Percentiles rank a stretch among this genome's conserved stretches.
Evolutionary conservation across 2,797 vertebrate species (phyloP).

Genomic region (Delichon dasypus): DNA sequence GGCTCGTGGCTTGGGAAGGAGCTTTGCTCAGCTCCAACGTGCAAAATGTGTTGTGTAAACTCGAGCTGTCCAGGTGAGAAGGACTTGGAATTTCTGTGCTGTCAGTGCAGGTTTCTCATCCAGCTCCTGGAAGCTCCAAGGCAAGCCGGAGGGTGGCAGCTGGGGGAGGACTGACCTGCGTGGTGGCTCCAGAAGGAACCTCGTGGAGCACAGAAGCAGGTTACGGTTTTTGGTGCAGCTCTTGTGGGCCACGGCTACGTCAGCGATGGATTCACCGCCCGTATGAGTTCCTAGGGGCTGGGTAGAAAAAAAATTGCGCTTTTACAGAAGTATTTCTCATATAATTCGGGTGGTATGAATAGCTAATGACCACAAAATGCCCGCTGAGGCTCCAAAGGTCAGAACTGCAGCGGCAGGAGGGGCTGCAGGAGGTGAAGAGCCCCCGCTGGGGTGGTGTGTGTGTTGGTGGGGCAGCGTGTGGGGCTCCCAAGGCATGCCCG

Average conservation of each 20-base stretch:
- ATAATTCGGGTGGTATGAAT: neutral
- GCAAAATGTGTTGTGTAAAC: neutral
- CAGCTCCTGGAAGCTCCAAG: neutral
- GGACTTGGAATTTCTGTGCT: neutral
- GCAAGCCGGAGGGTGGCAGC: neutral
- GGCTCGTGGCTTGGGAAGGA: neutral
- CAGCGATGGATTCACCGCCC: fast-evolving
- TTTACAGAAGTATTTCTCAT: neutral
- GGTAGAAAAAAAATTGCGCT: fast-evolving
- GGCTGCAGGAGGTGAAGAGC: neutral
- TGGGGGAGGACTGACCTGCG: neutral
- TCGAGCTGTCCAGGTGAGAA: neutral
- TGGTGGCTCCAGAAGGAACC: neutral
- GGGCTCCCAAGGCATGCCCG: neutral
- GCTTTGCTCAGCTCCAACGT: fast-evolving
- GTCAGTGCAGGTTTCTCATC: neutral
- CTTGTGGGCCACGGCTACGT: fast-evolving
- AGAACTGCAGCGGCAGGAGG: neutral
- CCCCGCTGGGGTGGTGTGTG: fast-evolving
- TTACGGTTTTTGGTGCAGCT: neutral
- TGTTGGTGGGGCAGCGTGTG: neutral
- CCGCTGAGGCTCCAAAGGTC: neutral
- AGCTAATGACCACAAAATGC: neutral
- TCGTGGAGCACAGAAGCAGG: too few species aligned
- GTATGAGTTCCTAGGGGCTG: fast-evolving